These are phyloP conservation scores for Tiliqua scincoides DNA, from an alignment of 2,113 vertebrate genomes.

Conservation along the genomic window DNA sequence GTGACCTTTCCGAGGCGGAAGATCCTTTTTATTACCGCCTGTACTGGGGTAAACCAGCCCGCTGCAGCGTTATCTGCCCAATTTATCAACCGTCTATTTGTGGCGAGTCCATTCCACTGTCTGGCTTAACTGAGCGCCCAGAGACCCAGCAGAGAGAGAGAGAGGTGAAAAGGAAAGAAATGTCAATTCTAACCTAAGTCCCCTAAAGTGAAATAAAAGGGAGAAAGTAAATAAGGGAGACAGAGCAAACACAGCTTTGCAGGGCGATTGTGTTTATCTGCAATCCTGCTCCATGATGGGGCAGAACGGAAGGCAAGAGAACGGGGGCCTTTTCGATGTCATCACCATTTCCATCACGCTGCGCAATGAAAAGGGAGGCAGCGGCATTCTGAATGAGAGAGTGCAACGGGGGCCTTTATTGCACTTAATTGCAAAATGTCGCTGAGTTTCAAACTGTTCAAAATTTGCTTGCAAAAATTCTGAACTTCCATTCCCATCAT, in stretches of 20 bases:
- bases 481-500: background rate
- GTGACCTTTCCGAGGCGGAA: conserved; percentile 69
- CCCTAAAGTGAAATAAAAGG: conserved; percentile 70
- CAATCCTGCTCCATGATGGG: conserved; percentile 31
- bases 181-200: conserved; percentile 69
- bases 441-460: too few species aligned
- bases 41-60: conserved; percentile 69
- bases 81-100: conserved; percentile 74
- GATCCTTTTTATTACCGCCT: conserved; percentile 68
- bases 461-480: background rate
- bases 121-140: conserved; percentile 70
- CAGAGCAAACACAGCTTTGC: conserved; percentile 65
- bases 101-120: conserved; percentile 68
- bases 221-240: conserved; percentile 68
- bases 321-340: conserved; percentile 39
- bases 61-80: conserved; percentile 69
- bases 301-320: conserved; percentile 46
- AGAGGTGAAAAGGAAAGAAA: conserved; percentile 62
- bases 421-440: too few species aligned
- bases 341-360: conserved; percentile 44
- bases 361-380: conserved; percentile 36
- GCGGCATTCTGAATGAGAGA: background rate
- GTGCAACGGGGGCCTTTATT: background rate
- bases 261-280: conserved; percentile 55
- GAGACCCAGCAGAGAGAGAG: conserved; percentile 65